phyloP scores from a whole-genome alignment of 2,113 vertebrate species.

The Picathartes gymnocephalus region DNA sequence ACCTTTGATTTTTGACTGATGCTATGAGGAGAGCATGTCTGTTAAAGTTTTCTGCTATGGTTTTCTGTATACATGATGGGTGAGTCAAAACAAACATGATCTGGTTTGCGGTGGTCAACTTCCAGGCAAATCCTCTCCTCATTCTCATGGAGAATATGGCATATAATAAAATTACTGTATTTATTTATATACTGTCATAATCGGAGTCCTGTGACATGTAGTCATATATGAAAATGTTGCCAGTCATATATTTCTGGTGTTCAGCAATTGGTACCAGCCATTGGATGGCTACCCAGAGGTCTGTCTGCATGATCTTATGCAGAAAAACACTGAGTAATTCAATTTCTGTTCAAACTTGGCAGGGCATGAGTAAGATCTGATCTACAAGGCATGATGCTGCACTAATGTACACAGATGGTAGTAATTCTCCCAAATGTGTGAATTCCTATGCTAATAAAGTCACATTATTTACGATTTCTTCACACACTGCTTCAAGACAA shows the following conservation, averaged over 20 bases:
- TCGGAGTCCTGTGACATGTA: not conserved
- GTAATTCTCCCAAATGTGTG: not conserved
- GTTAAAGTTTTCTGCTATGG: not conserved
- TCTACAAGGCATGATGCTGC: not conserved
- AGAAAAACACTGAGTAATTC: not conserved
- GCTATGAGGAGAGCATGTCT: not conserved
- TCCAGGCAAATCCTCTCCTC: not conserved
- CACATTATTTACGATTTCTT: slow-evolving; percentile 5
- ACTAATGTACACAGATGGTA: slow-evolving; percentile 8
- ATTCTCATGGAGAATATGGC: not conserved
- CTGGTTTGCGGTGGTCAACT: not conserved
- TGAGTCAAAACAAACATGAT: not conserved
- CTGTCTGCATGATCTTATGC: not conserved
- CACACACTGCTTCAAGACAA: not conserved
- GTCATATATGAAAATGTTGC: not conserved
- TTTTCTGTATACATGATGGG: not conserved
- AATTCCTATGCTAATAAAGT: slow-evolving; percentile 19
- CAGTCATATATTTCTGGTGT: not conserved
- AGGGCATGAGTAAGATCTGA: not conserved
- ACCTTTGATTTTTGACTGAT: not conserved
- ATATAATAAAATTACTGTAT: not conserved
- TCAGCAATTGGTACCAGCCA: not conserved
- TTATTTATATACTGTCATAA: not conserved
- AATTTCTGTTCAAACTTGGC: not conserved
- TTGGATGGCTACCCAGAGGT: not conserved